Percentiles rank a stretch among this genome's conserved stretches.
Conservation (phyloP, 2,888 invertebrate species). For the Idaea biselata region DNA sequence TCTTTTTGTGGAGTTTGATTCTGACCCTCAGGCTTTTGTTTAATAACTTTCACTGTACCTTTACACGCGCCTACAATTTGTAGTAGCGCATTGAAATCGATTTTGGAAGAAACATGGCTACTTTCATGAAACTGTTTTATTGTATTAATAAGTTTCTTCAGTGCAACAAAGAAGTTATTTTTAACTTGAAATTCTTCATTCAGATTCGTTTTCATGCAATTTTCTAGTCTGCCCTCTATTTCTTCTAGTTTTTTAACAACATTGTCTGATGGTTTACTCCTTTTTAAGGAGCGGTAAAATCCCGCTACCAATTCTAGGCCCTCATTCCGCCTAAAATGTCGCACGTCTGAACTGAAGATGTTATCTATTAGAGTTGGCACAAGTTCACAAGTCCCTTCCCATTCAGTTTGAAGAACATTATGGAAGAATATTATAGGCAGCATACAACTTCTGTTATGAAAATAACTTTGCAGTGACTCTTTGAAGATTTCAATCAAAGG, state of each 20-base stretch:
- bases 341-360: conserved; percentile 80
- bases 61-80: conserved; percentile 52
- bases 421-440: conserved; percentile 85
- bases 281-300: conserved; percentile 82
- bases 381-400: conserved; percentile 83
- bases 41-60: conserved; percentile 44
- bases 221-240: conserved; percentile 72
- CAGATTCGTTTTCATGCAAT: conserved; percentile 60
- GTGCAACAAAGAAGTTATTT: conserved; percentile 78
- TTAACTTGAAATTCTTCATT: conserved; percentile 64
- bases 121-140: conserved; percentile 73
- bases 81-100: conserved; percentile 54
- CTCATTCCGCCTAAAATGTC: conserved; percentile 85
- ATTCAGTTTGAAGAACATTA: conserved; percentile 82
- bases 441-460: conserved; percentile 82
- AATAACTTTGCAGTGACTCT: conserved; percentile 80
- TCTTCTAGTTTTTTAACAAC: conserved; percentile 53
- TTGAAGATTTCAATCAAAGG: conserved; percentile 72
- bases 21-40: conserved; percentile 30
- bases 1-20: conserved; percentile 30
- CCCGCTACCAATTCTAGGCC: conserved; percentile 83
- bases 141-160: conserved; percentile 77
- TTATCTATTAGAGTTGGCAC: conserved; percentile 80
- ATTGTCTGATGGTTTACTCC: conserved; percentile 60
- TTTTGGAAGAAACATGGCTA: conserved; percentile 49